These are phyloP conservation scores for Staurois parvus DNA, from an alignment of 2,797 vertebrate species.

Conservation along the genomic window DNA sequence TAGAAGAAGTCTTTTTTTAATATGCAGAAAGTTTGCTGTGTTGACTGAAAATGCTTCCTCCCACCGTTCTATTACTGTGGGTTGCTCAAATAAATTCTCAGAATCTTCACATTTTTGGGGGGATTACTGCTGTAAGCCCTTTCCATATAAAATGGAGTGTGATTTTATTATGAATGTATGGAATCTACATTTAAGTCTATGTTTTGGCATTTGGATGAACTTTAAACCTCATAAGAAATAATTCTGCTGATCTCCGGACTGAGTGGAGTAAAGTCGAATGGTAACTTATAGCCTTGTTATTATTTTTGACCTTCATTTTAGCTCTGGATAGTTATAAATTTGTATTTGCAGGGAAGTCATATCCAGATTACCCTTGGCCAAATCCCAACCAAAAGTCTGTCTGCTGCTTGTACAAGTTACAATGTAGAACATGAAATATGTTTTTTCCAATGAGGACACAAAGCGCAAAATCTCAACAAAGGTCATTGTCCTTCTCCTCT, in stretches of 20 bases:
- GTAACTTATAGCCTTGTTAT: neutral
- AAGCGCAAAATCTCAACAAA: too few species aligned
- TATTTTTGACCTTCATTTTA: neutral
- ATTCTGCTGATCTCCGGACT: neutral
- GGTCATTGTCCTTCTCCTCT: too few species aligned
- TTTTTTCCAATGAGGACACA: neutral
- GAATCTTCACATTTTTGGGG: conserved; percentile 64
- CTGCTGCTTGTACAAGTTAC: neutral
- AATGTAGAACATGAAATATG: neutral
- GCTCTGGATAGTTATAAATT: neutral
- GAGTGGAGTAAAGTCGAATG: neutral
- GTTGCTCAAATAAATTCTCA: neutral
- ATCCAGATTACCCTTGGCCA: neutral
- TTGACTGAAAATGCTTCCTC: neutral
- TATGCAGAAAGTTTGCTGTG: neutral
- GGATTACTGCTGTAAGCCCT: conserved; percentile 61
- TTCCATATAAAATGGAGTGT: neutral
- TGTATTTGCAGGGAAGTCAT: neutral
- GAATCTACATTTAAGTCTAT: neutral
- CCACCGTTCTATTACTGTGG: neutral
- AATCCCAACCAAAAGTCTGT: neutral
- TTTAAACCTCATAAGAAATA: neutral
- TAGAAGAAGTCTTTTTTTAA: neutral
- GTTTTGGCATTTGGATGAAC: neutral
- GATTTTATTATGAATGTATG: conserved; percentile 9